Evolutionary conservation across 2,888 invertebrate genomes (phyloP).

Genomic region (Lepidochrysops patricia): DNA sequence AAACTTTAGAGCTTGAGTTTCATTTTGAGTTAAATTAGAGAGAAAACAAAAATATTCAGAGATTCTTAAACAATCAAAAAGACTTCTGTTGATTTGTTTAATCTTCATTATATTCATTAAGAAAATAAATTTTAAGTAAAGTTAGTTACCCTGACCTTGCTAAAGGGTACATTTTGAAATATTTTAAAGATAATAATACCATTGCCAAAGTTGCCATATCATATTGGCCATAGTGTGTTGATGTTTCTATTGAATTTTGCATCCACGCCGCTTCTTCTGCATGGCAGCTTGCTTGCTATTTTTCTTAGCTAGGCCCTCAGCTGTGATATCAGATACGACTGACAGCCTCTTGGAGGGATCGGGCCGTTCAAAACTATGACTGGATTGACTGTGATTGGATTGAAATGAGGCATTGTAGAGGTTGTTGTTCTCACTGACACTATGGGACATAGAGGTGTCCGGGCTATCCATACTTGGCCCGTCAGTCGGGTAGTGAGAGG

Average conservation of each 20-base stretch:
- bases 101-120: not conserved
- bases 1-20: not conserved
- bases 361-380: conserved; percentile 31
- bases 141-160: not conserved
- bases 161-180: too few relatives aligned
- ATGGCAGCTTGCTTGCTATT: conserved; percentile 56
- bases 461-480: conserved; percentile 32
- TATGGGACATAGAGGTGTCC: conserved; percentile 44
- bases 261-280: conserved; percentile 60
- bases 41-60: too few relatives aligned
- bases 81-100: not conserved
- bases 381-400: conserved; percentile 34
- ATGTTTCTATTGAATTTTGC: conserved; percentile 56
- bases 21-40: not conserved
- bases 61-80: not conserved
- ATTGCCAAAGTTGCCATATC: not conserved
- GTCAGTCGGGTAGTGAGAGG: conserved; percentile 61
- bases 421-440: conserved; percentile 63
- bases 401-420: conserved; percentile 54
- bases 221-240: not conserved
- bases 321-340: conserved; percentile 64
- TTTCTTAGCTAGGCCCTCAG: conserved; percentile 59
- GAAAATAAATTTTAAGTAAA: conserved; percentile 13
- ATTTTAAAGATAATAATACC: not conserved
- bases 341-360: conserved; percentile 57